Conservation (phyloP, 2,113 vertebrate species). For the Procavia capensis region DNA sequence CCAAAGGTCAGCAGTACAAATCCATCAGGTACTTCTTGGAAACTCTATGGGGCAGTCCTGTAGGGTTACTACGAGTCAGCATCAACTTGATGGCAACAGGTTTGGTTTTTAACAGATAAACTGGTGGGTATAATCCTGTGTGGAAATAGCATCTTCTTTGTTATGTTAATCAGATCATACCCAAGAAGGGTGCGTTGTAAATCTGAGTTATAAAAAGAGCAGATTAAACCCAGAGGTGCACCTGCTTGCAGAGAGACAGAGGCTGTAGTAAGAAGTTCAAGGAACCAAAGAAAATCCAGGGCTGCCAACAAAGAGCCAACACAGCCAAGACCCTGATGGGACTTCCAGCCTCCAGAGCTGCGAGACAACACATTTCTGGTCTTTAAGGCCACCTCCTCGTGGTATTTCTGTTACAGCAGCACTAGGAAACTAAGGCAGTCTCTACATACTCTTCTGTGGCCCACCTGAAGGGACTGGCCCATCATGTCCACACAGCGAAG, state of each 20-base stretch:
- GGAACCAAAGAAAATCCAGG: no score
- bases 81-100: no score
- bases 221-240: neutral
- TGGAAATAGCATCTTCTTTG: neutral
- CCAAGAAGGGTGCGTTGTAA: neutral
- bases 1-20: no score
- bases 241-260: neutral
- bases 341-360: neutral
- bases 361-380: neutral
- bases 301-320: neutral
- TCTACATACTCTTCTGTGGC: neutral
- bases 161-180: neutral
- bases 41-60: no score
- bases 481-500: neutral
- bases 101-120: no score
- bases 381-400: neutral
- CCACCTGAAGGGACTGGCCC: neutral
- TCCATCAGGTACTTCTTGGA: no score
- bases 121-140: neutral
- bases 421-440: neutral
- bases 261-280: neutral
- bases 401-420: neutral
- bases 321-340: no score
- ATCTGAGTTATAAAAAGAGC: neutral
- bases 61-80: no score